phyloP scores from a whole-genome alignment of 1,140 invertebrate species.

The Apolygus lucorum region DNA sequence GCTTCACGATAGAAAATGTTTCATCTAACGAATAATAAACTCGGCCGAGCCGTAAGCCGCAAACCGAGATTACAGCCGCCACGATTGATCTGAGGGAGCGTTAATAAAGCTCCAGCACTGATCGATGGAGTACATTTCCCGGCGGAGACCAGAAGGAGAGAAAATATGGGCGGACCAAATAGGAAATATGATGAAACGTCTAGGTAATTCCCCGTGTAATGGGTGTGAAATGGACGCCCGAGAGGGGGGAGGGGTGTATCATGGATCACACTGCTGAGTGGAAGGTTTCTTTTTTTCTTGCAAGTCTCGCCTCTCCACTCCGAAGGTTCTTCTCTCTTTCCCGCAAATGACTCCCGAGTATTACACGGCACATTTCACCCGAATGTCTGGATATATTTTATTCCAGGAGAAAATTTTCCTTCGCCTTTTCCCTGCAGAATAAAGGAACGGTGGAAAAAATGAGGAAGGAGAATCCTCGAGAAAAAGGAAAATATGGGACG shows the following conservation, averaged over 20 bases:
- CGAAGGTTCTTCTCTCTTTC: too few species aligned
- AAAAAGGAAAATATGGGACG: background rate
- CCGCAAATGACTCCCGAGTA: slow-evolving; percentile 10
- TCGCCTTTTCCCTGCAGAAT: background rate
- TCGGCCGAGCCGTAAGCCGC: too few species aligned
- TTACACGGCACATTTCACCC: slow-evolving; percentile 15
- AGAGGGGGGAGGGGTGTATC: background rate
- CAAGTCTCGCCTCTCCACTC: background rate
- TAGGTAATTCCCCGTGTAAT: slow-evolving; percentile 5
- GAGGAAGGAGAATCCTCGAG: background rate
- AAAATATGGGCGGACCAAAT: background rate
- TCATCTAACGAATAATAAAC: too few species aligned
- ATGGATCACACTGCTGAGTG: background rate
- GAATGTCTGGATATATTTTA: slow-evolving; percentile 14
- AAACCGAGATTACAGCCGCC: too few species aligned
- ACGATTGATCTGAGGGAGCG: too few species aligned
- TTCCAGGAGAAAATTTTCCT: background rate
- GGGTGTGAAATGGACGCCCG: slow-evolving; percentile 11
- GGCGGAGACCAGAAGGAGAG: background rate
- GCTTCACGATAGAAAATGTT: too few species aligned
- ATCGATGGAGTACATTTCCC: background rate
- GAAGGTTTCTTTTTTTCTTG: background rate
- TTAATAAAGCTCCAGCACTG: background rate
- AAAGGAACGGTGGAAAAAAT: background rate
- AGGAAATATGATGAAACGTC: slow-evolving; percentile 10